Evolutionary conservation across 53 echinoderm and acorn worm genomes (phyloP).

Genomic region (Crossaster papposus): DNA sequence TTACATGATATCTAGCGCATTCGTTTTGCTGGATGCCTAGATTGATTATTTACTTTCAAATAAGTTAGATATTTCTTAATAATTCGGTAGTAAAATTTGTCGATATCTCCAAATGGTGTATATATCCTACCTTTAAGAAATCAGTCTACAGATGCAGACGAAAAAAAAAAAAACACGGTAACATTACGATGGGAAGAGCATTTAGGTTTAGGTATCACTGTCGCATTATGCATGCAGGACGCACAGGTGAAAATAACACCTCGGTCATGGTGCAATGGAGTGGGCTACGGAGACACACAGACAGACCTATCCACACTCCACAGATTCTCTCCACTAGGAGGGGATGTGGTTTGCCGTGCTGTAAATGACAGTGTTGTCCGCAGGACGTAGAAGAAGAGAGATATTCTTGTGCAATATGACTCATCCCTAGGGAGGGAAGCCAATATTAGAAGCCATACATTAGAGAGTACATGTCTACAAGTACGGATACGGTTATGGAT

Average conservation of each 20-base stretch:
- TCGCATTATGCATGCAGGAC: conserved; percentile 58
- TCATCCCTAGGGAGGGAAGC: conserved; percentile 15
- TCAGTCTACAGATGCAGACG: too few species aligned
- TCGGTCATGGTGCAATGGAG: not conserved
- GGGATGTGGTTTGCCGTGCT: not conserved
- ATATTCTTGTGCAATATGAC: not conserved
- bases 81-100: too few species aligned
- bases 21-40: too few species aligned
- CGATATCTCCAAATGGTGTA: too few species aligned
- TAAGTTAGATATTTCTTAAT: too few species aligned
- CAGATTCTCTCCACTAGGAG: not conserved
- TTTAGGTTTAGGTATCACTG: conserved; percentile 3
- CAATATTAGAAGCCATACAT: not conserved
- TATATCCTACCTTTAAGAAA: too few species aligned
- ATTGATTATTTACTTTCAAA: too few species aligned
- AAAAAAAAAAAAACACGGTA: too few species aligned
- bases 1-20: too few species aligned
- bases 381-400: not conserved
- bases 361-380: not conserved
- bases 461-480: too few species aligned
- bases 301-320: not conserved
- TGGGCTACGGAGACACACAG: not conserved
- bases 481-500: too few species aligned
- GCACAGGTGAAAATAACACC: conserved; percentile 58
- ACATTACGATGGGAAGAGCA: too few species aligned